Evolutionary conservation across 2,797 vertebrate species (phyloP), one percentile per base, ranked within the genome.

Genomic region (Amniataba percoides): DNA sequence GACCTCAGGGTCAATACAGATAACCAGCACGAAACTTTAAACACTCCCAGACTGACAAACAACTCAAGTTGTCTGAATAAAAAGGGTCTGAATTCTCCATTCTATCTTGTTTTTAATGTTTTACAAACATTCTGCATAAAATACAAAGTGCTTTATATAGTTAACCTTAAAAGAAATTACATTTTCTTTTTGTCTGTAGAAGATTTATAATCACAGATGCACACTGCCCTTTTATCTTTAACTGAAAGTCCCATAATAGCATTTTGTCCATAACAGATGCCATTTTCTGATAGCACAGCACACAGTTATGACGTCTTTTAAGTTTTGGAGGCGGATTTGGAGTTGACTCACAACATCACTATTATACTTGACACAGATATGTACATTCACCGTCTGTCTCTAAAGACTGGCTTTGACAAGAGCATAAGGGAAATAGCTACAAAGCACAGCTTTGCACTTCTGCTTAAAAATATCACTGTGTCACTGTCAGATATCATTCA

Each of bases 231-330:
- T 84, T 86, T 66, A 78, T 83, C 48, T 81, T 65, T 27, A 36
- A 14, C 23, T 69, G 13, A 46, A 62, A 68, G 56, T 62, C 63
- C 36, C 46, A 73, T 70, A 62, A 74, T 60, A 49, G 58, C 63
- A 74, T 80, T 78, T 27, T 58, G 49, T 65, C 23, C n/a, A 34
- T 5, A 58, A 72, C 45, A 79, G 69, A 88, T 86, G 76, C 70
- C 11, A 85, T 87, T 88, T 87, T 85, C 72, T 85, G 84, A 89
- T 87, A 82, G 61, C 45, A 78, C 45, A 48, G 52, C 23, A 43
- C 66, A 73, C 31, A 60, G 39, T 49, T 71, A 13, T 78, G 52
- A 77, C 72, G 49, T 56, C 39, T n/a, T n/a, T n/a, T n/a, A n/a
- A n/a, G n/a, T n/a, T n/a, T n/a, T n/a, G n/a, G n/a, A n/a, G n/a